Conservation (phyloP, 2,797 vertebrate genomes). For the Gorsachius magnificus region DNA sequence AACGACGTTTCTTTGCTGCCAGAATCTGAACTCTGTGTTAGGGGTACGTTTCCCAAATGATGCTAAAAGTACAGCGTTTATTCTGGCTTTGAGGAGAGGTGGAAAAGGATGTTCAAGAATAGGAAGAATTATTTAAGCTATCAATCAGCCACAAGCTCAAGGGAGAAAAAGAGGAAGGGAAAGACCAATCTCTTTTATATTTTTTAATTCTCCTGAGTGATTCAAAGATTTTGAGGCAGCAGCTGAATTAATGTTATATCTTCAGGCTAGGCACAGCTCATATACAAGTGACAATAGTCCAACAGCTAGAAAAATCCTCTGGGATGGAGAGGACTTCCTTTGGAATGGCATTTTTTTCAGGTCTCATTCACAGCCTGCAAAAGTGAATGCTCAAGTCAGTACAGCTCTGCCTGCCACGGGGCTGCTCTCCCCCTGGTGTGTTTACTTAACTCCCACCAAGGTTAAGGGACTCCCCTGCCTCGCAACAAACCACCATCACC, state of each 20-base stretch:
- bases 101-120: background rate
- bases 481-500: background rate
- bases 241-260: background rate
- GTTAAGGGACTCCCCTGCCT: background rate
- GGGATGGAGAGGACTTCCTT: background rate
- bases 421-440: background rate
- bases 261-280: background rate
- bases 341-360: background rate
- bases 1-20: background rate
- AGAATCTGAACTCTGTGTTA: background rate
- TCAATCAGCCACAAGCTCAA: background rate
- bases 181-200: background rate
- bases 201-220: background rate
- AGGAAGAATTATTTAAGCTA: background rate
- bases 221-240: background rate
- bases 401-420: background rate
- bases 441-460: background rate
- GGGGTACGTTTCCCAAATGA: background rate
- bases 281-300: background rate
- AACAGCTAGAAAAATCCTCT: background rate
- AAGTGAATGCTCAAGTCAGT: background rate
- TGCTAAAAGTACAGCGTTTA: background rate
- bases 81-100: background rate
- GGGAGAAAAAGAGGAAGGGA: background rate
- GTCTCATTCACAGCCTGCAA: background rate